Evolutionary conservation across 1,140 invertebrate species (phyloP), one percentile per base, ranked within the genome.

Genomic region (Atopsyche davidsoni): DNA sequence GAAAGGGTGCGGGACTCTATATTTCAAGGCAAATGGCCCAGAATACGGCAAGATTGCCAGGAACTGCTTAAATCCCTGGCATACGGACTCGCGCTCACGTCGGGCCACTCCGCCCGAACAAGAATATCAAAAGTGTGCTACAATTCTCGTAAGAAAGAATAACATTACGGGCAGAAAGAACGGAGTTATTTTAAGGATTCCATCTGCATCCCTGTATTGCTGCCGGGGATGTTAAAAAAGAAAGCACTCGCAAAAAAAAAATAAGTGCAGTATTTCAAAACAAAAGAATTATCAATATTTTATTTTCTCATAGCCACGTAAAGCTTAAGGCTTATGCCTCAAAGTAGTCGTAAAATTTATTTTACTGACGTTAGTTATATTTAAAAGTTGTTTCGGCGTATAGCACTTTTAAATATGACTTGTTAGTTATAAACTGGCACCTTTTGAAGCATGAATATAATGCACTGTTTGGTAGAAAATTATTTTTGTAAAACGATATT

Each of bases 1-100:
- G n/a, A n/a, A n/a, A n/a, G n/a, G n/a, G n/a, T n/a, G n/a, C n/a
- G n/a, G n/a, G 35, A 34, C 32, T 34, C 31, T 51, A 51, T 44
- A 44, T 51, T 42, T 51, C 49, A 42, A 23, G 35, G 42, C 49
- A 51, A 51, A 51, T 51, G 49, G 49, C 18, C 41, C 49, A 51
- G 49, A 51, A 51, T 51, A 51, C 32, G 49, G 40, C 41, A 41
- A 51, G 49, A 51, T 51, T 51, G 49, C 49, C 31, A n/a, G 19
- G 31, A 41, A 51, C 48, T 39, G 43, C 48, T 50, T 50, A 50
- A 43, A 21, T 40, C 31, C 14, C 11, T 16, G 16, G 38, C 7
- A 11, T n/a, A 16, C 17, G 28, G 38, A 50, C 13, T 38, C 32
- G 9, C 31, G 38, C 24, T 32, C 38, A 38, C 39, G 38, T 41